Conservation (phyloP, 2,113 vertebrate species). For the Pogona vitticeps region DNA sequence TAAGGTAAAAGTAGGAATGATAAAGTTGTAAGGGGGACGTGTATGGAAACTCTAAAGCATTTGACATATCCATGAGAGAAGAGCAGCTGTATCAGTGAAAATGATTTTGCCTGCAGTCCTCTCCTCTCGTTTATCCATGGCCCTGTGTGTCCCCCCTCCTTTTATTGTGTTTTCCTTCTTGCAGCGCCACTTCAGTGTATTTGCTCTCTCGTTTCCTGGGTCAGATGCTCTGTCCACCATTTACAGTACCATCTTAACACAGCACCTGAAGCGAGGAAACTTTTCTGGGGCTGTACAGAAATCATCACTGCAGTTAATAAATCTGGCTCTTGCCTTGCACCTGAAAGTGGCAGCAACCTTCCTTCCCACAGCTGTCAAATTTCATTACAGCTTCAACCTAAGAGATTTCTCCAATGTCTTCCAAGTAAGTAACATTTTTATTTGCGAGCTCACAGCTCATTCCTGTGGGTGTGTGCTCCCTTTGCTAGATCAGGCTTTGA, state of each 20-base stretch:
- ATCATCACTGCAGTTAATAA: conserved; percentile 78
- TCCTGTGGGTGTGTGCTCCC: neutral
- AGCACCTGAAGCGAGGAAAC: conserved; percentile 79
- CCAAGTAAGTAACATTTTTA: conserved; percentile 79
- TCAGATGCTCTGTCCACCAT: conserved; percentile 88
- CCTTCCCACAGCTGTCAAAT: conserved; percentile 92
- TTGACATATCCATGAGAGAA: neutral
- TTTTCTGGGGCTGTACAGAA: conserved; percentile 81
- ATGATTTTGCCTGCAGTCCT: neutral
- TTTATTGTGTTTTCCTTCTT: neutral
- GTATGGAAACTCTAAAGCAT: neutral
- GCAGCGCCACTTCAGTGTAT: conserved; percentile 94
- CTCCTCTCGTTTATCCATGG: neutral
- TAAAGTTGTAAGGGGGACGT: too few species aligned
- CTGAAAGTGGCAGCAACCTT: conserved; percentile 83
- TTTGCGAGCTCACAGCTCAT: neutral
- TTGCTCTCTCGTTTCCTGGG: conserved; percentile 88
- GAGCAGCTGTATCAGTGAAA: neutral
- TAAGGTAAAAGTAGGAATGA: neutral
- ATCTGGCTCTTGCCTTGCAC: conserved; percentile 86
- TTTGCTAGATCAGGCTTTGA: neutral
- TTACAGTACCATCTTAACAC: conserved; percentile 88
- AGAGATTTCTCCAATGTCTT: conserved; percentile 95
- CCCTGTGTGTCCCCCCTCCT: too few species aligned
- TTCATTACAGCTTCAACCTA: conserved; percentile 96